phyloP scores from a whole-genome alignment of 2,113 vertebrate genomes.

The Elephas maximus region DNA sequence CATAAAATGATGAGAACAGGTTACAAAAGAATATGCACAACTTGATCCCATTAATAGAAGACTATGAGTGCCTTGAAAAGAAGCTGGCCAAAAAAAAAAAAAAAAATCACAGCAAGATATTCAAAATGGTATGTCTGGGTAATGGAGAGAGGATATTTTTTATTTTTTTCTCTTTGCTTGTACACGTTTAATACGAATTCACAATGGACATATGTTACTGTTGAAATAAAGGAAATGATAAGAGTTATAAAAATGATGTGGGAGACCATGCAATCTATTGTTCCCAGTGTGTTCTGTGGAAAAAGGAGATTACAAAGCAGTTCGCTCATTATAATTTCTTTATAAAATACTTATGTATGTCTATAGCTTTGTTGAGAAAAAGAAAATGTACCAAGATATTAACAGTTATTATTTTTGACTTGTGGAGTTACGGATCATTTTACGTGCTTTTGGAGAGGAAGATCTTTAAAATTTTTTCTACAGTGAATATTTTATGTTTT shows the following conservation, averaged over 20 bases:
- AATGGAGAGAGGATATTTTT: conserved; percentile 60
- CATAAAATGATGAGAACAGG: neutral
- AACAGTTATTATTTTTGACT: conserved; percentile 20
- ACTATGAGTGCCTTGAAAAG: neutral
- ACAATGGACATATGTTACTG: conserved; percentile 38
- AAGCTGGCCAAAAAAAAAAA: conserved; percentile 20
- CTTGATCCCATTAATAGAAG: conserved; percentile 16
- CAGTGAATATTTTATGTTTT: neutral
- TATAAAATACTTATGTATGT: conserved; percentile 14
- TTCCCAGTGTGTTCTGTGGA: conserved; percentile 19
- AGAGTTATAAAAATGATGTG: conserved; percentile 60
- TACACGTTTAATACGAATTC: conserved; percentile 62
- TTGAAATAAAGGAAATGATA: conserved; percentile 61
- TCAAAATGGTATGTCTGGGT: conserved; percentile 16
- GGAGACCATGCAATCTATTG: conserved; percentile 53
- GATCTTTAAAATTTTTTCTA: neutral
- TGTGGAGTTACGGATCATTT: conserved; percentile 56
- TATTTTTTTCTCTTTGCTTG: conserved; percentile 55
- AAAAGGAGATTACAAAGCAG: conserved; percentile 60
- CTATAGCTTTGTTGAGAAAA: conserved; percentile 10
- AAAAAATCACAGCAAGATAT: neutral
- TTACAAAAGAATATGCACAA: neutral
- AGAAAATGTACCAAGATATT: conserved; percentile 20
- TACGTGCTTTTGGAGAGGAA: neutral
- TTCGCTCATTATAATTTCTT: conserved; percentile 57